phyloP scores from a whole-genome alignment of 2,797 vertebrate species.

The Falco cherrug region DNA sequence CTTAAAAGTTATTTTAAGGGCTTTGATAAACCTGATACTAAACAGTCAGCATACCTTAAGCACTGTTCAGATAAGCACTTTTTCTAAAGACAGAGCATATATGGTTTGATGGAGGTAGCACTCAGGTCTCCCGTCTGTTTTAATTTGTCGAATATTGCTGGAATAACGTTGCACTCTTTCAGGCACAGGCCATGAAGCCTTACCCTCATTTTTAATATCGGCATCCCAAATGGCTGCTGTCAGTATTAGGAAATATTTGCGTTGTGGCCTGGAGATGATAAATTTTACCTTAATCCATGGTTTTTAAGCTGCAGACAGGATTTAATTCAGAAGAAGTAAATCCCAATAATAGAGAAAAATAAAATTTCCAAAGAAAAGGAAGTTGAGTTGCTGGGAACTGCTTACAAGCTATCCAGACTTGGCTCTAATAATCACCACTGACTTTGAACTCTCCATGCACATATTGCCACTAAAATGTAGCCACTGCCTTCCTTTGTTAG shows the following conservation, averaged over 20 bases:
- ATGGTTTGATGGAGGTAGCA: not conserved
- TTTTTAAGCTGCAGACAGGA: not conserved
- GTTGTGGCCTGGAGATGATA: not conserved
- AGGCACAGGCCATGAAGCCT: not conserved
- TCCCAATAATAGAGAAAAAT: not conserved
- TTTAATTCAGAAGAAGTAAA: slow-evolving; percentile 1
- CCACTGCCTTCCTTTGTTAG: not conserved
- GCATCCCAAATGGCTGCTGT: not conserved
- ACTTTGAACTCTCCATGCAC: not conserved
- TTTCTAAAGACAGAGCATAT: not conserved
- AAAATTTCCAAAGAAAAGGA: not conserved
- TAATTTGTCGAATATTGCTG: not conserved
- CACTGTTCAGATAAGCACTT: not conserved
- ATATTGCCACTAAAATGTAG: not conserved
- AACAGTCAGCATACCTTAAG: not conserved
- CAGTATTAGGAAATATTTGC: not conserved
- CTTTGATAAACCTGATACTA: not conserved
- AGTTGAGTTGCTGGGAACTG: not conserved
- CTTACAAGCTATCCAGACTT: not conserved
- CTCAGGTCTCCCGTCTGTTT: not conserved
- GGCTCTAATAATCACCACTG: not conserved
- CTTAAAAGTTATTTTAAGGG: not conserved
- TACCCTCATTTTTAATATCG: not conserved
- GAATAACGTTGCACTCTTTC: not conserved
- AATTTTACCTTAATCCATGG: not conserved